These are phyloP conservation scores for Neopelma chrysocephalum DNA, from an alignment of 2,797 vertebrate species.

Conservation along the genomic window DNA sequence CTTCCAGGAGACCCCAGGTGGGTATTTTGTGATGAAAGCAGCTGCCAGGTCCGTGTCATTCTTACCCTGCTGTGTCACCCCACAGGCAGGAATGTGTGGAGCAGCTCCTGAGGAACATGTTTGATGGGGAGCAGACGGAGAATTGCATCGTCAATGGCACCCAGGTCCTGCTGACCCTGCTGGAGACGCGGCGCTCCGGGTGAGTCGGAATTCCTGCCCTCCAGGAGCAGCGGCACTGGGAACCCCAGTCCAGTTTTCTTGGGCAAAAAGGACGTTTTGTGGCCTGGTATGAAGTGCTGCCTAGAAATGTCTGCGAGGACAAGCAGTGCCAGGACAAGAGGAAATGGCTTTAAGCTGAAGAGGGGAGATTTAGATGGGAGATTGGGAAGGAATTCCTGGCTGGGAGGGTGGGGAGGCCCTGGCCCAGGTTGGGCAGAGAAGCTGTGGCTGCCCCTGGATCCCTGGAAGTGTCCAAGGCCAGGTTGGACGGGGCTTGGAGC, in stretches of 20 bases:
- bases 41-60: too few species aligned
- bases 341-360: too few species aligned
- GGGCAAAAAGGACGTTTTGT: background rate
- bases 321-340: background rate
- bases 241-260: background rate
- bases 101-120: constrained; percentile 93
- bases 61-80: background rate
- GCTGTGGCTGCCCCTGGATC: background rate
- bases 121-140: constrained; percentile 88
- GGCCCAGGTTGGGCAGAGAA: background rate
- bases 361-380: background rate
- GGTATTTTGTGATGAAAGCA: background rate
- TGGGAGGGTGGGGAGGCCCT: background rate
- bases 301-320: background rate
- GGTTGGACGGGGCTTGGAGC: background rate
- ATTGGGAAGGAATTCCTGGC: rapidly evolving
- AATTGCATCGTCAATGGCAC: constrained; percentile 92
- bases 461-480: background rate
- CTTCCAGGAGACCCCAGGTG: background rate
- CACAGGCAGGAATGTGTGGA: constrained; percentile 93
- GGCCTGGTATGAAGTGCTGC: background rate
- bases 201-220: constrained; percentile 40
- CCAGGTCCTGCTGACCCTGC: constrained; percentile 92
- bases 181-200: constrained; percentile 92
- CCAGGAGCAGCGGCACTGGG: background rate